Evolutionary conservation across 1,140 invertebrate species (phyloP), one percentile per base, ranked within the genome.

Genomic region (Dendrolimus punctatus): DNA sequence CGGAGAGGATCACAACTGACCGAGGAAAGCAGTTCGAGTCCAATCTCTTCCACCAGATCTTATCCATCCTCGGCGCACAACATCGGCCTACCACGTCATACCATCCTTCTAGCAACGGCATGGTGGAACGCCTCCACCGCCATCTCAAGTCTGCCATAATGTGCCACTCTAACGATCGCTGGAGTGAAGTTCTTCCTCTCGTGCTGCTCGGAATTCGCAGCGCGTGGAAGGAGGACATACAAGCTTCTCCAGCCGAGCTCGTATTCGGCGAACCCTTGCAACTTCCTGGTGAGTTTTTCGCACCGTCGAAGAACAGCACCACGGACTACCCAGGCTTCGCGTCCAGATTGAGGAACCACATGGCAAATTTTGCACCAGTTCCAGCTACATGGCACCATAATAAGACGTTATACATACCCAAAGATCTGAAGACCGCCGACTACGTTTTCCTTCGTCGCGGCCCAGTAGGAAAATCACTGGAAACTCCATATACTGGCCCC

Each of bases 401-500:
- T 8, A 42, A 42, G 23, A 23, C 23, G 23, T 23, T 23, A 1
- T 23, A 23, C 23, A 3, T 23, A 23, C 23, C 23, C 23, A 42
- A n/a, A 42, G 41, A 42, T 42, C 41, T 42, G 41, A 42, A 8
- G 41, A 8, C 41, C 6, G 41, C 41, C 6, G 41, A 42, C 6
- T 42, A 42, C 41, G 41, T 42, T 42, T 42, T 42, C 3, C 41
- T 42, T 8, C 7, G 55, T 6, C 39, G 43, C 6, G 55, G 42
- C n/a, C 4, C 45, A 6, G 4, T 47, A 2, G 10, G 43, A 40
- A 39, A 40, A 1, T 51, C 57, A 5, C 38, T 59, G 6, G 40
- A 59, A 8, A 40, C 57, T 5, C 46, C 57, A 8, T 59, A 59
- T 10, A 41, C 57, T 4, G 47, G 57, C 2, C 52, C 57, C 5